phyloP scores from a whole-genome alignment of 2,113 vertebrate genomes.

The Campylorhamphus procurvoides region DNA sequence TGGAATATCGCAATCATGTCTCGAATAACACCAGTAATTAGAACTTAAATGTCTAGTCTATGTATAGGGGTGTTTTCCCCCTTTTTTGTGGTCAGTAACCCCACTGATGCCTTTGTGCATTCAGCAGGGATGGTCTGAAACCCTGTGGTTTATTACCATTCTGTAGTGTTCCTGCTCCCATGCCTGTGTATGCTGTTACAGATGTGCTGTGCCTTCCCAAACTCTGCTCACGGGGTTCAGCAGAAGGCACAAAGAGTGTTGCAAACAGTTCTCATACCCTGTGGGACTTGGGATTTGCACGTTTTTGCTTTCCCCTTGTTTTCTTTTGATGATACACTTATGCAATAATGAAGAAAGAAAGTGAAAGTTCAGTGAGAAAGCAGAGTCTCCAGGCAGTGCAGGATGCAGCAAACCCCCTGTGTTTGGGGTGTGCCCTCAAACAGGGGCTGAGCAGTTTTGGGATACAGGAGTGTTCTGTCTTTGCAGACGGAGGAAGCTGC shows the following conservation, averaged over 20 bases:
- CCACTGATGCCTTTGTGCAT: not conserved
- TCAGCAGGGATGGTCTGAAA: not conserved
- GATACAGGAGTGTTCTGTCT: not conserved
- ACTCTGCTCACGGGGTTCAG: not conserved
- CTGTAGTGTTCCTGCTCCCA: not conserved
- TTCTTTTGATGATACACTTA: not conserved
- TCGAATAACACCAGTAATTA: not conserved
- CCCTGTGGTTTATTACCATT: not conserved
- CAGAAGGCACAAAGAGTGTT: not conserved
- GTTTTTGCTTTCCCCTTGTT: not conserved
- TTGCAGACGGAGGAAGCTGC: not conserved
- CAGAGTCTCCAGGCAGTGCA: not conserved
- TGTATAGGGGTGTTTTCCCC: not conserved
- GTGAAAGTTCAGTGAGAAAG: not conserved
- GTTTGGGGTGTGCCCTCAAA: not conserved
- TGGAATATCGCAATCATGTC: not conserved
- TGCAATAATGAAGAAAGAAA: not conserved
- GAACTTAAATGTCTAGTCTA: not conserved
- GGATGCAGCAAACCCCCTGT: not conserved
- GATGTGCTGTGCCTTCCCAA: fast-evolving
- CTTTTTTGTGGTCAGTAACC: not conserved
- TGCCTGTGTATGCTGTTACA: not conserved
- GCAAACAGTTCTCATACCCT: not conserved
- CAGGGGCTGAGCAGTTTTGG: not conserved
- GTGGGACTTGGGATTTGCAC: fast-evolving